Base-by-base conservation (phyloP, 2,888 invertebrate species). In the Drosophila ochracea region DNA sequence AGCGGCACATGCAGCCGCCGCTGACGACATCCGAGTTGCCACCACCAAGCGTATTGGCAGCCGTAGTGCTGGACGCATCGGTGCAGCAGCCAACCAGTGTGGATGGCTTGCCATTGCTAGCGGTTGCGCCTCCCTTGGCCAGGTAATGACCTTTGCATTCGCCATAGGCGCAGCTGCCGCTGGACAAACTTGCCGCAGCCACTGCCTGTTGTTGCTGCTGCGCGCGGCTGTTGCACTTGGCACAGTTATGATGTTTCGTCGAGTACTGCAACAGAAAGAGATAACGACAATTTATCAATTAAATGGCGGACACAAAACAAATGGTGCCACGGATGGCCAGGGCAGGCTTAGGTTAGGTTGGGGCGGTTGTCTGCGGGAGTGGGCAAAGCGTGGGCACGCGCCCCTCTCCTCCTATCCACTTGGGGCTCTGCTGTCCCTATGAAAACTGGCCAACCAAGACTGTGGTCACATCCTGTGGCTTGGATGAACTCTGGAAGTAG, bases 101-200 rank as follows among this genome's bases (percentile, higher is more conserved):
- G 37, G 68, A 28, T n/a, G 43, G 47, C 21, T 70, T 80, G 16
- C 39, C 19, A 19, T 21, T 21, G 30, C 61, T 30, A 16, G 21
- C 13, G 3, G 30, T 33, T 35, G 63, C 28, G 43, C 57, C 33
- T 33, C 73, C 59, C 68, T 89, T 91, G 63, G 55, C 68, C 30
- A 80, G 64, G 58, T 91, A 89, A 62, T 88, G 91, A 33, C 91
- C 91, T 70, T 89, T 91, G 72, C 91, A 91, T 77, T 92, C 91
- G 35, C 92, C 82, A 50, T 88, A 91, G 43, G 79, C 77, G 58
- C 91, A 92, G 13, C 61, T 76, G 37, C 65, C 76, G 7, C 68
- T 52, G 16, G 78, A 43, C 58, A 76, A 52, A n/a, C 77, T 62
- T 21, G 78, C 76, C 52, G 84, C 63, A 35, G 82, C 63, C 50